Conservation (phyloP, 2,888 invertebrate genomes). For the Drosophila rellima region DNA sequence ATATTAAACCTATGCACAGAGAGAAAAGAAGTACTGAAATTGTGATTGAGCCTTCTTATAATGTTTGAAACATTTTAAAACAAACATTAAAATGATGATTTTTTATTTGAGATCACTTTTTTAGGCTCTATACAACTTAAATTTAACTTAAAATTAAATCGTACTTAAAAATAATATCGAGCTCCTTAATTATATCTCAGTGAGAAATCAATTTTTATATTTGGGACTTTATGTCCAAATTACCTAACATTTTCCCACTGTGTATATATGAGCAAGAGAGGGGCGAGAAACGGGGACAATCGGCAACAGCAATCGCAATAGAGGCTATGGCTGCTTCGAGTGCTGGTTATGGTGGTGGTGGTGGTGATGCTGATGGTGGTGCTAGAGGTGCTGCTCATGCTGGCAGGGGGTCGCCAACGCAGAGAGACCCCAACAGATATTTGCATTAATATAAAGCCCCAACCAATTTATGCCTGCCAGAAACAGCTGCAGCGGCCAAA, state of each 20-base stretch:
- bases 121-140: no score
- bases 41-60: no score
- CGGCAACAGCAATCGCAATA: slow-evolving; percentile 54
- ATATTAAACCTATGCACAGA: slow-evolving; percentile 32
- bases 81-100: no score
- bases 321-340: slow-evolving; percentile 25
- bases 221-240: no score
- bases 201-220: no score
- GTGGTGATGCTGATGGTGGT: slow-evolving; percentile 1
- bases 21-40: background rate
- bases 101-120: no score
- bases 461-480: slow-evolving; percentile 80
- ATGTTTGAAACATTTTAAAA: no score
- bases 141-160: no score
- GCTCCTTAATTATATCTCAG: no score
- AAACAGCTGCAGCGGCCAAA: slow-evolving; percentile 53
- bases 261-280: slow-evolving; percentile 1
- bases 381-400: slow-evolving; percentile 13
- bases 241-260: background rate
- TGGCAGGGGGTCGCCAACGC: slow-evolving; percentile 76
- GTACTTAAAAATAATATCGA: no score
- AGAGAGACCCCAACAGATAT: slow-evolving; percentile 72
- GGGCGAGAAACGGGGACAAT: slow-evolving; percentile 49
- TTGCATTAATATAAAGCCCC: slow-evolving; percentile 80
- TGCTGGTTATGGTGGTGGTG: slow-evolving; percentile 11